These are phyloP conservation scores for Tetragonisca angustula DNA, from an alignment of 2,888 invertebrate genomes.

Conservation along the genomic window DNA sequence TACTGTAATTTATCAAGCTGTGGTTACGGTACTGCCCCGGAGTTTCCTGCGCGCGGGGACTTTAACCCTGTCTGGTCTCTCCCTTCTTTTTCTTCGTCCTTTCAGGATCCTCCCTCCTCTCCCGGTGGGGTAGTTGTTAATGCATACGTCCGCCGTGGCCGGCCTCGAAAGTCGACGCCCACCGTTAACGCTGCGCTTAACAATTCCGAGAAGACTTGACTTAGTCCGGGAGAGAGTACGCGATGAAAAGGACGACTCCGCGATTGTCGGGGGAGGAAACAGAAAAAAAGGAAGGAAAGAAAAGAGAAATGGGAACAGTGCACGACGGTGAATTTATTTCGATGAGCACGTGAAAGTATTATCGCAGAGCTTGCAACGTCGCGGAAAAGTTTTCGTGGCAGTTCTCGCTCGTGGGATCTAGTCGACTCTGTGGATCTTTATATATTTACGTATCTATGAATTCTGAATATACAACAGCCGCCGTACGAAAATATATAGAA, in stretches of 20 bases:
- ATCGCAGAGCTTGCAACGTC: no score
- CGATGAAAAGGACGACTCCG: constrained; percentile 52
- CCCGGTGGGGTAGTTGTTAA: constrained; percentile 47
- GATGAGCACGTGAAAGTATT: background rate
- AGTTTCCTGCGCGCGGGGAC: constrained; percentile 48
- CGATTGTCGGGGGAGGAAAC: constrained; percentile 16
- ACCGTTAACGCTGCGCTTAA: constrained; percentile 61
- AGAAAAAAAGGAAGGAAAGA: no score
- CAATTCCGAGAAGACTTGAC: constrained; percentile 54
- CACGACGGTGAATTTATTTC: background rate
- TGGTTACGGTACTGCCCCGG: constrained; percentile 54
- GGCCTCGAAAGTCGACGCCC: constrained; percentile 60
- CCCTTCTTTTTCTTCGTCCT: constrained; percentile 48
- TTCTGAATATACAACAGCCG: no score
- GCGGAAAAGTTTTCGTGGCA: no score
- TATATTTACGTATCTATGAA: no score
- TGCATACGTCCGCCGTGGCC: constrained; percentile 51
- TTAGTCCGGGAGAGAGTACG: constrained; percentile 40
- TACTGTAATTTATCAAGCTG: constrained; percentile 70
- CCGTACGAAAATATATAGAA: no score
- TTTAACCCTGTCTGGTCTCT: constrained; percentile 60
- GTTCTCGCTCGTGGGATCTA: no score
- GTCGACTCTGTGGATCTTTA: no score
- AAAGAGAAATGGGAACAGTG: constrained; percentile 40
- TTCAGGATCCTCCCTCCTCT: constrained; percentile 48